Base-by-base conservation (phyloP, 2,113 vertebrate genomes). In the Mellivora capensis region DNA sequence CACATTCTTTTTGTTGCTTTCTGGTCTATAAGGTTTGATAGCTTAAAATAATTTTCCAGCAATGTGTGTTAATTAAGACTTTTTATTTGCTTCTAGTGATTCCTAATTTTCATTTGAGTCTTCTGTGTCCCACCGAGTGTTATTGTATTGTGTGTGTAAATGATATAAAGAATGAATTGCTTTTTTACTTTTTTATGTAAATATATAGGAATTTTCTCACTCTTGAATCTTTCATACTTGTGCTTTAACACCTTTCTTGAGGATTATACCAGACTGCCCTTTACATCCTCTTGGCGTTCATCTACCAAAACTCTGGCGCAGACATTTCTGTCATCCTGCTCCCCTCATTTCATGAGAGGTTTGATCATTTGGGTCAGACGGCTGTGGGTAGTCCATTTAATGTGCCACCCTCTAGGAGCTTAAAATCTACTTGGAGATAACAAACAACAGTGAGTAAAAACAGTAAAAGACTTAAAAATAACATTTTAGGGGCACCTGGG, bases 11-110 rank as follows among this genome's bases (percentile, higher is more conserved):
- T 77, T 90, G 74, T 79, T 93, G 42, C 71, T 91, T 91, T 91
- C 69, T 83, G 81, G 67, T 83, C 61, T 84, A 5, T 96, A 39
- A 80, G 20, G 18, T 87, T 96, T 94, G 84, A 94, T 88, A 52
- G 37, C 37, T 67, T 93, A 54, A 91, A 84, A 67, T 86, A 85
- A 71, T 88, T 95, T 92, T 94, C 49, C 47, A 85, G 23, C 62
- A 62, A 12, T 83, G 10, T 77, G 4, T 90, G 49, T 87, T 94
- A 44, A 72, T 90, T 93, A 94, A 94, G 42, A 57, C 90, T 88
- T 85, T 80, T 42, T 81, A 79, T 87, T 17, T 85, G 54, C 54
- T 80, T 93, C 6, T 80, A 44, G 76, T 79, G 86, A 93, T 79
- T 85, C 31, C 64, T 37, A 77, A 69, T 54, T 94, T 64, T 64